Conservation (phyloP, 2,113 vertebrate species). For the Bubo blakistoni region DNA sequence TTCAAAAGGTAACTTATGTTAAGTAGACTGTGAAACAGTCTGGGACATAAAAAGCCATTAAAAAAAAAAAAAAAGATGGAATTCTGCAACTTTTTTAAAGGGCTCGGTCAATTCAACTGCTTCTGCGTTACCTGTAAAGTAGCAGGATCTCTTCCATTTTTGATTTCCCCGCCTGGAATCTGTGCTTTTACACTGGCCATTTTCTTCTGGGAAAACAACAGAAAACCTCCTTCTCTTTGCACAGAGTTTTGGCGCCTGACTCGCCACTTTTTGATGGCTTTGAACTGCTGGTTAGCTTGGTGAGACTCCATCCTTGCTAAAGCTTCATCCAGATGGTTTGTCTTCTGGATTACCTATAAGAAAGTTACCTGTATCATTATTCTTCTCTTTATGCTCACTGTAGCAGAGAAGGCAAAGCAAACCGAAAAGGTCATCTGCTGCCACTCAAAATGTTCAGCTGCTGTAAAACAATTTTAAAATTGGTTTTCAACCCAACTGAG, state of each 20-base stretch:
- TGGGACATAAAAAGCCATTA: neutral
- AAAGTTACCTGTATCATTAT: neutral
- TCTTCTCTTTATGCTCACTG: neutral
- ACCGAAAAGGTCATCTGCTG: neutral
- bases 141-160: conserved; percentile 70
- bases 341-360: conserved; percentile 84
- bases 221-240: conserved; percentile 81
- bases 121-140: conserved; percentile 75
- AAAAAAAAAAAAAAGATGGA: neutral
- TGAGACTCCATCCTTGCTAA: conserved; percentile 80
- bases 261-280: conserved; percentile 85
- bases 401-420: neutral
- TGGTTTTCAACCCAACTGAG: neutral
- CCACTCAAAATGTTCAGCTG: neutral
- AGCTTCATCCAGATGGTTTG: conserved; percentile 83
- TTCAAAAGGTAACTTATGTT: neutral
- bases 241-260: conserved; percentile 67
- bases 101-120: neutral
- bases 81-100: neutral
- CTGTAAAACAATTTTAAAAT: neutral
- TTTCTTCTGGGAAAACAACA: conserved; percentile 87
- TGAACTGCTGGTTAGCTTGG: conserved; percentile 76
- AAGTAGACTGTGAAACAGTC: neutral
- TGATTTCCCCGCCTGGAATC: neutral
- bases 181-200: conserved; percentile 72